phyloP scores from a whole-genome alignment of 2,113 vertebrate genomes.

The Alces alces region DNA sequence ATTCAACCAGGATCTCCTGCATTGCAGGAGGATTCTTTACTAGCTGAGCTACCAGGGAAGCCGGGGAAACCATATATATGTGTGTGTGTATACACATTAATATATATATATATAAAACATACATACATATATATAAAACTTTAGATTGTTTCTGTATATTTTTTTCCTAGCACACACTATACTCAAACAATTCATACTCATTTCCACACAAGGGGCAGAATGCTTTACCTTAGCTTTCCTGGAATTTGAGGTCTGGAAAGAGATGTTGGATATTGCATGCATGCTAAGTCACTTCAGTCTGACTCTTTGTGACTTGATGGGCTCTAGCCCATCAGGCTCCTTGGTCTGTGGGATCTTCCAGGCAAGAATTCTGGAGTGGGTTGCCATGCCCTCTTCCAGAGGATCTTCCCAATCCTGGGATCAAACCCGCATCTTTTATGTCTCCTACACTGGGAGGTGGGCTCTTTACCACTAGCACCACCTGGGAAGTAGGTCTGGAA shows the following conservation, averaged over 20 bases:
- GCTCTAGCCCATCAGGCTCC: neutral
- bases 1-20: neutral
- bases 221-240: neutral
- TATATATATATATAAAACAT: neutral
- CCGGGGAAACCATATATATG: accelerated
- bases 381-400: neutral
- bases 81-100: neutral
- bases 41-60: neutral
- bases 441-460: neutral
- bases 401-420: neutral
- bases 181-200: neutral
- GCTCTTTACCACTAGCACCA: neutral
- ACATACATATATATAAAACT: neutral
- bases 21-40: neutral
- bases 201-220: neutral
- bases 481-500: neutral
- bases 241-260: neutral
- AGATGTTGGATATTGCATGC: neutral
- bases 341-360: neutral
- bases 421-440: neutral
- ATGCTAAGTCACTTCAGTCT: neutral
- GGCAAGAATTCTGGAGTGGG: neutral
- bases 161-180: neutral
- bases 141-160: neutral
- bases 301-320: neutral